These are phyloP conservation scores for Notothenia rossii DNA, from an alignment of 2,113 vertebrate genomes.

Conservation along the genomic window DNA sequence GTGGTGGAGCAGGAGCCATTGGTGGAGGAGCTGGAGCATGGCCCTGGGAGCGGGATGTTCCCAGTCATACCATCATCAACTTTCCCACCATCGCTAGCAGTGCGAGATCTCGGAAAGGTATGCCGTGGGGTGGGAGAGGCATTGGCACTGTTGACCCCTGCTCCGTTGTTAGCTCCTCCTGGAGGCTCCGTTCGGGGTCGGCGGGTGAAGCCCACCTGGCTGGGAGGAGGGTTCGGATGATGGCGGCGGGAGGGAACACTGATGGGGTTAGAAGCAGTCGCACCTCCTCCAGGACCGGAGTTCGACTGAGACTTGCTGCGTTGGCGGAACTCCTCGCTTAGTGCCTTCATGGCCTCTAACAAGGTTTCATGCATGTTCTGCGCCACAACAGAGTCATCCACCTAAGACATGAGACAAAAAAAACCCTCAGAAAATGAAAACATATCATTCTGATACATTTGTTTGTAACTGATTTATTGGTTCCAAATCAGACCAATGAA, in stretches of 20 bases:
- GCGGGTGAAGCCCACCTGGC: conserved; percentile 83
- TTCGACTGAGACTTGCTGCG: conserved; percentile 87
- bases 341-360: conserved; percentile 87
- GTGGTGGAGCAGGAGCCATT: conserved; percentile 83
- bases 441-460: neutral
- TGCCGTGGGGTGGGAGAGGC: conserved; percentile 79
- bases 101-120: conserved; percentile 80
- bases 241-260: conserved; percentile 81
- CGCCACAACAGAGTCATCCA: conserved; percentile 86
- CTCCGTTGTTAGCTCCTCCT: conserved; percentile 57
- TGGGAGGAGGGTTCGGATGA: conserved; percentile 77
- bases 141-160: conserved; percentile 62
- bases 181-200: conserved; percentile 83
- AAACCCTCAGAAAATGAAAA: neutral
- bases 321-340: conserved; percentile 88
- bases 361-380: conserved; percentile 90
- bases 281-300: conserved; percentile 81
- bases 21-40: conserved; percentile 77
- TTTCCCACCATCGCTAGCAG: conserved; percentile 81
- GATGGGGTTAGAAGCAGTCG: conserved; percentile 87
- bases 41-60: conserved; percentile 30
- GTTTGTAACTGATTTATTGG: neutral
- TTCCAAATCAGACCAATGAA: neutral
- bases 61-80: conserved; percentile 67
- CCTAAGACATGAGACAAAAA: conserved; percentile 63